Percentiles rank a stretch among this genome's conserved stretches.
Evolutionary conservation across 2,113 vertebrate genomes (phyloP).

Genomic region (Ovis aries): DNA sequence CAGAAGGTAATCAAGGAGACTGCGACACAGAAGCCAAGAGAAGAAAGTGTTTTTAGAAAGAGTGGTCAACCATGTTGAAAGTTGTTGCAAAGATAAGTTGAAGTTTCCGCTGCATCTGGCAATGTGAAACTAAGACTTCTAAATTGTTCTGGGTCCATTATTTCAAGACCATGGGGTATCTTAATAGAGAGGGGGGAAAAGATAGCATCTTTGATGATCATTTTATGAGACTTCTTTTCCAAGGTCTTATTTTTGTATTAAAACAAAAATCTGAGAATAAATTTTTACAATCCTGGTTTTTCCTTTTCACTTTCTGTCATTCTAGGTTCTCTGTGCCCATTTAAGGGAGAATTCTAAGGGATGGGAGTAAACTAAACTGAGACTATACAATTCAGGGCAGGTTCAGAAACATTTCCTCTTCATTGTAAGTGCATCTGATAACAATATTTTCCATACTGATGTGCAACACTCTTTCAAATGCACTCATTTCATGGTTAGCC

Average conservation of each 20-base stretch:
- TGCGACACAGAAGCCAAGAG: neutral
- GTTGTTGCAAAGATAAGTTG: neutral
- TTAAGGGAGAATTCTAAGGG: neutral
- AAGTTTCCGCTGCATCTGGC: neutral
- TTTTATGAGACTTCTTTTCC: neutral
- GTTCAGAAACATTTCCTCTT: slow-evolving; percentile 24
- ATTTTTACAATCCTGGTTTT: neutral
- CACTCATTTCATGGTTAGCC: neutral
- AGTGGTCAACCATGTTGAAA: neutral
- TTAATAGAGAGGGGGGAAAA: neutral
- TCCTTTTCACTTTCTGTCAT: neutral
- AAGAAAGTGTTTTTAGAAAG: neutral
- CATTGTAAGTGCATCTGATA: neutral
- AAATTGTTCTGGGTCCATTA: neutral
- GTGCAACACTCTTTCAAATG: slow-evolving; percentile 21
- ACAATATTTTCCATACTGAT: neutral
- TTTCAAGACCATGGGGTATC: neutral
- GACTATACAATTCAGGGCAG: neutral
- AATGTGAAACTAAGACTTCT: neutral
- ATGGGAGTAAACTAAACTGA: neutral
- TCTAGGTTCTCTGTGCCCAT: neutral
- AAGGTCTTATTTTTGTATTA: neutral
- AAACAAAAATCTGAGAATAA: neutral
- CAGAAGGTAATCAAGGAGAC: neutral
- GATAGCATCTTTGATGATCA: neutral